phyloP scores from a whole-genome alignment of 1,140 invertebrate species.

The Aphaenogaster rudis region DNA sequence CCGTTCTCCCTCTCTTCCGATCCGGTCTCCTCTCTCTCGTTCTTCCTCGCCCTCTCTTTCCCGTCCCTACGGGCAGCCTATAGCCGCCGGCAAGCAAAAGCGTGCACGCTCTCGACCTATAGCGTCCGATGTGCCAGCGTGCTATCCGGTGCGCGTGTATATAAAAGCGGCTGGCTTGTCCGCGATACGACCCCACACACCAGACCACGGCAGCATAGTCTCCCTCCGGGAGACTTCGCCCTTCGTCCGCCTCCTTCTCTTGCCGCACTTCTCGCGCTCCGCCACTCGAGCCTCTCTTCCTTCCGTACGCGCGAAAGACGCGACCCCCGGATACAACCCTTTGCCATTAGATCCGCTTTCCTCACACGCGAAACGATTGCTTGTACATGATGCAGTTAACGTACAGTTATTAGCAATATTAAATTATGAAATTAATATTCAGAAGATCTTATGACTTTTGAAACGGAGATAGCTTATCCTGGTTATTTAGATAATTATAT shows the following conservation, averaged over 20 bases:
- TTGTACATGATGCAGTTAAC: background rate
- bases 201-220: slow-evolving; percentile 58
- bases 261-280: background rate
- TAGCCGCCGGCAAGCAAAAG: slow-evolving; percentile 71
- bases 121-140: slow-evolving; percentile 73
- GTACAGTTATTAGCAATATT: background rate
- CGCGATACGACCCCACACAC: slow-evolving; percentile 73
- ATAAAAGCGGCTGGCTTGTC: slow-evolving; percentile 59
- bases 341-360: background rate
- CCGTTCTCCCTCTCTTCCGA: slow-evolving; percentile 49
- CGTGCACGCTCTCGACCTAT: slow-evolving; percentile 75
- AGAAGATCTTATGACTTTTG: background rate
- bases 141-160: slow-evolving; percentile 69
- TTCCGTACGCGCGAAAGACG: slow-evolving; percentile 53
- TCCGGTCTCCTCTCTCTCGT: slow-evolving; percentile 38
- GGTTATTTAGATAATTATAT: background rate
- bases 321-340: slow-evolving; percentile 29
- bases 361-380: background rate
- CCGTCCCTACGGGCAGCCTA: slow-evolving; percentile 67
- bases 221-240: slow-evolving; percentile 49
- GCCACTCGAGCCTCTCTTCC: slow-evolving; percentile 7
- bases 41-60: slow-evolving; percentile 57
- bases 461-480: background rate
- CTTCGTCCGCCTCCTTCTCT: slow-evolving; percentile 15
- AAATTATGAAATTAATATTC: background rate